These are phyloP conservation scores for Piaya cayana DNA, from an alignment of 2,113 vertebrate species.

Conservation along the genomic window DNA sequence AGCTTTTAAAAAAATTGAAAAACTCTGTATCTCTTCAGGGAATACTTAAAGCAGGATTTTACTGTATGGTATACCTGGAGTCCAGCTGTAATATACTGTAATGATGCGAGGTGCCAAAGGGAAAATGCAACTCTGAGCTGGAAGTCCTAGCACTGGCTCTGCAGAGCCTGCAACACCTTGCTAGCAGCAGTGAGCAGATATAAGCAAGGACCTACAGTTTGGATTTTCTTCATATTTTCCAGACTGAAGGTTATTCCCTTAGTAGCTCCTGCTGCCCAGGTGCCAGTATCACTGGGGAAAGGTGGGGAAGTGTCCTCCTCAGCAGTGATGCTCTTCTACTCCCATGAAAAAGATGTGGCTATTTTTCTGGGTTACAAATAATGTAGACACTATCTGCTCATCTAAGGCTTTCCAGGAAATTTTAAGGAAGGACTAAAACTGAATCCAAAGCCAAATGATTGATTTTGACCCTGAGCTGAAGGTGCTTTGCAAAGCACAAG, in stretches of 20 bases:
- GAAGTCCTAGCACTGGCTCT: rapidly evolving
- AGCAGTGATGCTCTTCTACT: rapidly evolving
- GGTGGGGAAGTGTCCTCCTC: neutral
- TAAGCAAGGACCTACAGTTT: neutral
- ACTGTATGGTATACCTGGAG: neutral
- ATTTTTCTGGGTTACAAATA: neutral
- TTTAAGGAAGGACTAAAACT: neutral
- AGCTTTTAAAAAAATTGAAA: neutral
- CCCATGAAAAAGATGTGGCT: neutral
- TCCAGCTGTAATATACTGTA: neutral
- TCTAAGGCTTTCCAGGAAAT: neutral
- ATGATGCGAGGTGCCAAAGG: neutral
- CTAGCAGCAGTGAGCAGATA: neutral
- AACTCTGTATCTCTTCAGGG: neutral
- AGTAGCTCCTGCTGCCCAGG: neutral
- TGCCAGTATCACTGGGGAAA: no score
- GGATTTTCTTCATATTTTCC: neutral
- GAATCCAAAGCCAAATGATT: neutral
- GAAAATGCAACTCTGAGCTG: neutral
- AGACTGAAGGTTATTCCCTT: neutral
- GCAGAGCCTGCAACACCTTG: neutral
- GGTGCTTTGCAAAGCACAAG: neutral
- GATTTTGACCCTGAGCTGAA: neutral
- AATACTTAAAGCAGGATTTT: neutral
- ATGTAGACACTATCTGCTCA: neutral